Evolutionary conservation across 2,797 vertebrate genomes (phyloP), one percentile per base, ranked within the genome.

Genomic region (Aselliscus stoliczkanus): DNA sequence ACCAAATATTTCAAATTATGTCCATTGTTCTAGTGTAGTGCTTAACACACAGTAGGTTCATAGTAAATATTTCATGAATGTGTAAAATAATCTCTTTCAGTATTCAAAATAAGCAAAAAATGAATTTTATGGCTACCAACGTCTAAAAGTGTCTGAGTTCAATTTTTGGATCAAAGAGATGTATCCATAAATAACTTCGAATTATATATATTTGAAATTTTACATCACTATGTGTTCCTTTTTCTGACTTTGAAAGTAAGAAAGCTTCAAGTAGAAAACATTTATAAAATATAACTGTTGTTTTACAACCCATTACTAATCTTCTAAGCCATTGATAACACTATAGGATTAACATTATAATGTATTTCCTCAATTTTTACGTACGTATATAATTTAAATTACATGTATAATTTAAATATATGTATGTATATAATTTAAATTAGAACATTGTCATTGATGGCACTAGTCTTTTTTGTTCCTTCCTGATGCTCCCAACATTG

Each of bases 401-500:
- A n/a, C 15, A 82, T 50, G 47, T 65, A 23, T 25, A 67, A 75
- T 86, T 85, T 75, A 64, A 72, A 37, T 58, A 86, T 47, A 54
- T 25, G 23, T 42, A 58, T 31, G 18, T 37, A 42, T 65, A 23
- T 25, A 67, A 75, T 86, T 85, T 75, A 64, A 72, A 37, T 58
- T 25, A n/a, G 75, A 85, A 88, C 64, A 18, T 23, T 62, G 10
- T 44, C 83, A 34, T 58, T 67, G 70, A 84, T 81, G 72, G 20
- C 42, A 47, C 15, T 9, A 6, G 54, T 60, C 10, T 39, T 25
- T 62, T 69, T 47, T 21, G 8, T 69, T 84, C 11, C 25, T 88
- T 93, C 39, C 23, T 42, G 21, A 58, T 52, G 54, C 76, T 93
- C 73, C 52, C n/a, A 80, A 96, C 93, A 92, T 88, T 82, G n/a